Evolutionary conservation across 2,888 invertebrate species (phyloP).

Genomic region (Coremacera marginata): DNA sequence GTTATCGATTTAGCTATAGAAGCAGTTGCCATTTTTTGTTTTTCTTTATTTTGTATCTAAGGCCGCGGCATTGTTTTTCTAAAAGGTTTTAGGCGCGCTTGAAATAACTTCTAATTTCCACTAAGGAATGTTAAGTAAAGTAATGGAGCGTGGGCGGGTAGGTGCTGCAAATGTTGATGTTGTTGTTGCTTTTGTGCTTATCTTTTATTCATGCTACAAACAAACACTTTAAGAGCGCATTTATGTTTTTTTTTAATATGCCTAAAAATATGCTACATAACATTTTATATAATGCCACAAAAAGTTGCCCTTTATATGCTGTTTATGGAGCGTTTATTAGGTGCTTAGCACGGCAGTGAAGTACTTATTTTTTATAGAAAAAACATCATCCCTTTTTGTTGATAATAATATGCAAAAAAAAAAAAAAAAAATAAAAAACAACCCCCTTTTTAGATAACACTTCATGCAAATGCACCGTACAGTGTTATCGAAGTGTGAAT

Average conservation of each 20-base stretch:
- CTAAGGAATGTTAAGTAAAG: not conserved
- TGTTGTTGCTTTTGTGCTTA: not conserved
- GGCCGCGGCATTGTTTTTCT: not conserved
- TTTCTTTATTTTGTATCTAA: not conserved
- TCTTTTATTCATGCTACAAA: not conserved
- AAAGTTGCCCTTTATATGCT: not conserved
- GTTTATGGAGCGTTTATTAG: not conserved
- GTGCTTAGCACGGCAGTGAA: not conserved
- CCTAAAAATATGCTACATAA: not conserved
- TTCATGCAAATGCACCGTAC: too few relatives aligned
- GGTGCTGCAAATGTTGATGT: not conserved
- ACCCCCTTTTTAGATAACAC: too few relatives aligned
- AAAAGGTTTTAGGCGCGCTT: not conserved
- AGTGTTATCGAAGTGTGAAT: not conserved
- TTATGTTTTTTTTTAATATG: not conserved
- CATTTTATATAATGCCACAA: not conserved
- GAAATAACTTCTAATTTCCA: slow-evolving; percentile 6
- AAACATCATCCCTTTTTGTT: too few relatives aligned
- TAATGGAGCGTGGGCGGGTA: not conserved
- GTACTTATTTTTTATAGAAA: not conserved
- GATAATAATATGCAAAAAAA: too few relatives aligned
- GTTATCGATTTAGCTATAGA: slow-evolving; percentile 57
- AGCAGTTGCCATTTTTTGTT: not conserved
- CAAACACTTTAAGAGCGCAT: not conserved
- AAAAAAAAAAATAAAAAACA: too few relatives aligned